A percentile compares a stretch with the other conserved stretches of the same genome.
These are phyloP conservation scores for Hydrochoerus hydrochaeris DNA, from an alignment of 2,113 vertebrate genomes.

Conservation along the genomic window DNA sequence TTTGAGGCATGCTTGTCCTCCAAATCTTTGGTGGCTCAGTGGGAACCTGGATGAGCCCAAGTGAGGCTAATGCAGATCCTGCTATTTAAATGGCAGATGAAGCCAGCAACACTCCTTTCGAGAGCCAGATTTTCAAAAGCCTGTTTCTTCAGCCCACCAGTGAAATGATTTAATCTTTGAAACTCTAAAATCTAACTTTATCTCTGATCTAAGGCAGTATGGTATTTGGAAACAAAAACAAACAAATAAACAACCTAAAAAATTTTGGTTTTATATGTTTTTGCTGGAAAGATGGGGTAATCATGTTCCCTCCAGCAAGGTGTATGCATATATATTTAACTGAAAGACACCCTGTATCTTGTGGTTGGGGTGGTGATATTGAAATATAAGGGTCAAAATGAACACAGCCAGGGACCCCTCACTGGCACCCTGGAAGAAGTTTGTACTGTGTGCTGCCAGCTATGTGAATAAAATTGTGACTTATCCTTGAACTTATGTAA, in stretches of 20 bases:
- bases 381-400: neutral
- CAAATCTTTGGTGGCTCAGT: neutral
- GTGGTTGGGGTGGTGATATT: neutral
- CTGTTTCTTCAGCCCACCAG: neutral
- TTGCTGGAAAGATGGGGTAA: neutral
- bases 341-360: neutral
- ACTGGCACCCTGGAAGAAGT: neutral
- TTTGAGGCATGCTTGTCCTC: neutral
- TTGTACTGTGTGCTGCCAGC: neutral
- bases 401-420: neutral
- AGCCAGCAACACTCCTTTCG: neutral
- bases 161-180: conserved; percentile 22
- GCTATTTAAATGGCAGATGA: neutral
- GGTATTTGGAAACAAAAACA: neutral
- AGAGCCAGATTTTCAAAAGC: conserved; percentile 29
- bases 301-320: neutral
- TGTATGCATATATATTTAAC: neutral
- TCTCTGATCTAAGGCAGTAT: neutral
- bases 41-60: neutral
- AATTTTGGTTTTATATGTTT: neutral
- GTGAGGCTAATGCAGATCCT: neutral
- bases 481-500: neutral
- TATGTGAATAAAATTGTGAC: neutral
- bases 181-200: neutral
- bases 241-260: neutral